Base-by-base conservation (phyloP, 2,797 vertebrate genomes). In the Ceryle rudis region DNA sequence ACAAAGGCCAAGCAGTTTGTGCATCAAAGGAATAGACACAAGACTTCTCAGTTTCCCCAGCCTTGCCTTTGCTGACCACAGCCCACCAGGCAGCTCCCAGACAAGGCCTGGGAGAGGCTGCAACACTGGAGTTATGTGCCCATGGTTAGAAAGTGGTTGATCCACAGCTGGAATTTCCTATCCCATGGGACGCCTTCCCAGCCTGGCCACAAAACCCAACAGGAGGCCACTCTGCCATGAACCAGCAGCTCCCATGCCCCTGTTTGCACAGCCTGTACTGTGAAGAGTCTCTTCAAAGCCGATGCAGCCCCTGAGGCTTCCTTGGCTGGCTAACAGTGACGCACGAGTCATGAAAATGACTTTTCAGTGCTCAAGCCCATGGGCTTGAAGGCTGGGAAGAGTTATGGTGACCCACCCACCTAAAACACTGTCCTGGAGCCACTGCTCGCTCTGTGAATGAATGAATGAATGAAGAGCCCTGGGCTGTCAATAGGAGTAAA, bases 361-460 rank as follows among this genome's bases (percentile, higher is more conserved):
- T 90, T 83, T 65, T 44, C 39, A 58, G 57, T 57, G 79, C 61
- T 91, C 57, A 61, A 65, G 21, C 41, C 72, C 73, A 64, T 1
- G 3, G 51, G 29, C 73, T 72, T 0, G 3, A 86, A 77, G 69
- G n/a, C 46, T 90, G 77, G 41, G 49, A 90, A 94, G 61, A 74
- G 44, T 81, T 91, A 58, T 69, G 39, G 62, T 72, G 80, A 90
- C 88, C 73, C 70, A 83, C 66, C 54, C 77, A 42, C 90, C 82
- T 47, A 79, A 88, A 86, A 35, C 31, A 72, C 62, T 26, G 58
- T 75, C 19, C 20, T 84, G 77, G 82, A 89, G 62, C 15, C 1
- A 1, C 77, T 54, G 33, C 26, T 94, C 52, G 60, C 9, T 8
- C 60, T 82, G 51, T 46, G 78, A 69, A 23, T 26, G 25, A 88